A percentile compares a stretch with the other conserved stretches of the same genome.
phyloP scores from a whole-genome alignment of 2,797 vertebrate species.

The Zenarchopterus dispar region DNA sequence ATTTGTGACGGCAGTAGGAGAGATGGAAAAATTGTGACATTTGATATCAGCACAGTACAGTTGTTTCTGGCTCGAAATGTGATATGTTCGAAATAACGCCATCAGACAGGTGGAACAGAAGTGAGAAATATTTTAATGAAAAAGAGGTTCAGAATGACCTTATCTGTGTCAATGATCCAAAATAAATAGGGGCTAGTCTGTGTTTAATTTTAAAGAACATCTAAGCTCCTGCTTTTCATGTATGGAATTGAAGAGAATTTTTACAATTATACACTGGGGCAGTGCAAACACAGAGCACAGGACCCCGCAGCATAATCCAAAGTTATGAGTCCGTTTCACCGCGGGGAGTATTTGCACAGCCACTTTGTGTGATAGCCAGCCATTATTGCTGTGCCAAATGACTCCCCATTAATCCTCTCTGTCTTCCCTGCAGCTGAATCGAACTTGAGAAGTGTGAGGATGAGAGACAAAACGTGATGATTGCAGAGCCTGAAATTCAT shows the following conservation, averaged over 20 bases:
- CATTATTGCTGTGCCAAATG: constrained; percentile 61
- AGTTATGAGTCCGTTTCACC: constrained; percentile 51
- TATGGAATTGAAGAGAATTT: constrained; percentile 9
- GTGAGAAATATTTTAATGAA: constrained; percentile 28
- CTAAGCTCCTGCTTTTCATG: background rate
- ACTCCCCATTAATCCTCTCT: constrained; percentile 56
- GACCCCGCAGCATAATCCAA: constrained; percentile 32
- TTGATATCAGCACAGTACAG: constrained; percentile 33
- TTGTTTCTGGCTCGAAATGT: constrained; percentile 31
- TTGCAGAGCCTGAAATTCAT: too few species aligned
- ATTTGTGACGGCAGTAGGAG: constrained; percentile 30
- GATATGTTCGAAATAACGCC: constrained; percentile 37
- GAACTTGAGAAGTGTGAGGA: constrained; percentile 35
- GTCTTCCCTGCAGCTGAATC: constrained; percentile 42
- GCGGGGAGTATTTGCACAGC: constrained; percentile 25
- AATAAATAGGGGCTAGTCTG: constrained; percentile 25
- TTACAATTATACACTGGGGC: constrained; percentile 7
- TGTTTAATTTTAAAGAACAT: constrained; percentile 13
- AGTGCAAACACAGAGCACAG: constrained; percentile 24
- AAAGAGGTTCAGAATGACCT: constrained; percentile 21
- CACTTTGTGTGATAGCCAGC: constrained; percentile 60
- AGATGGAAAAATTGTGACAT: constrained; percentile 31
- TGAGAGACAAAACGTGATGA: too few species aligned
- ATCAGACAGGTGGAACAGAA: constrained; percentile 31
- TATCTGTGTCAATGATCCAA: constrained; percentile 14